Evolutionary conservation across 2,797 vertebrate species (phyloP), one percentile per base, ranked within the genome.

Genomic region (Lagodon rhomboides): DNA sequence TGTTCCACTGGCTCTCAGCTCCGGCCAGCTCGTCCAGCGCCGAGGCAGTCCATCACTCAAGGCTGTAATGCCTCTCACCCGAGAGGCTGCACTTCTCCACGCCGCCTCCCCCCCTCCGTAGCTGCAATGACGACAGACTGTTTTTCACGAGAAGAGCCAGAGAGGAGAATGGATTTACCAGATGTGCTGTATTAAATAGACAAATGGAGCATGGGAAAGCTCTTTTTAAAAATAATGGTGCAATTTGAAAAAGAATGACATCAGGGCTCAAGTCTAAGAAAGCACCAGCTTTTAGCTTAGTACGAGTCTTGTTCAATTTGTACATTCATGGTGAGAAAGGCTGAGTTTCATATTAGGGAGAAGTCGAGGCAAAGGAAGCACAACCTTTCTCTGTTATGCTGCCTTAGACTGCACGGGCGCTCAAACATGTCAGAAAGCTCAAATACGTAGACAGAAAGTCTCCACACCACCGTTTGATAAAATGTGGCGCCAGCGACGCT

Each of bases 181-280:
- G 90, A 93, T 91, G 92, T 92, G 85, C 82, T 58, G 79, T 84
- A 87, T 88, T 88, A 87, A 90, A 91, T 44, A 85, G 85, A 87
- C 73, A 90, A 86, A 89, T 85, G 86, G 79, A 85, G 71, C 85
- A 91, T 90, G 87, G 85, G 90, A 91, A 90, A 87, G 73, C 70
- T 82, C 83, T 86, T 86, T 73, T 74, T 82, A 79, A 84, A 91
- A 87, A 84, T 82, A 79, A 89, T 76, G 66, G 86, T 59, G 67
- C 87, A 80, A 71, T 87, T 84, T 78, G 56, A 79, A 85, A 82
- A 83, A 55, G 44, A 80, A 85, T 79, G 66, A 86, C 83, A 88
- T 75, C 77, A 86, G 80, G 80, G 58, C 85, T 67, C 13, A 34
- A 25, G 60, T 76, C 68, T 50, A 67, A 68, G 65, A 72, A 66